phyloP scores from a whole-genome alignment of 2,797 vertebrate genomes.

The Acanthurus leucopareius region DNA sequence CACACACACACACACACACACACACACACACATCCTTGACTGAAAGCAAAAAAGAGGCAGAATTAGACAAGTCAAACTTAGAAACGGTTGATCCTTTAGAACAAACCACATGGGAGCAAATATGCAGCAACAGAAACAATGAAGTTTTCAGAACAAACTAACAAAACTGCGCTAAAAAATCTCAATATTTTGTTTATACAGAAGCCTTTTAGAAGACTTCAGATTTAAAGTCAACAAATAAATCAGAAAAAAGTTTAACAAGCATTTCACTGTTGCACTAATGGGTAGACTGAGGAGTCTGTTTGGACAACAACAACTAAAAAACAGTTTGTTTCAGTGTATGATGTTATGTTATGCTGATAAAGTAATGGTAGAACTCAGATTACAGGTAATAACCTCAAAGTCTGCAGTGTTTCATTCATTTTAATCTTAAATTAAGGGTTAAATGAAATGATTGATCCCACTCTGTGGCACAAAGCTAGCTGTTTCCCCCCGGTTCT shows the following conservation, averaged over 20 bases:
- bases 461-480: not conserved
- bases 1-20: slow-evolving; percentile 10
- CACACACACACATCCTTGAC: slow-evolving; percentile 19
- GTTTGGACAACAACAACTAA: not conserved
- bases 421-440: not conserved
- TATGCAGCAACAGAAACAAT: slow-evolving; percentile 28
- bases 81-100: slow-evolving; percentile 43
- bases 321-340: too few relatives aligned
- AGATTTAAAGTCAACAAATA: not conserved
- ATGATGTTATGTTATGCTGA: too few relatives aligned
- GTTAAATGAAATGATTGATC: not conserved
- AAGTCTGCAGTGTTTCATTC: not conserved
- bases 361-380: too few relatives aligned
- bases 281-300: not conserved
- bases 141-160: slow-evolving; percentile 16
- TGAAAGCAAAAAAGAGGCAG: slow-evolving; percentile 40
- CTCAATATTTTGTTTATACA: not conserved
- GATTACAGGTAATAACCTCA: too few relatives aligned
- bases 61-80: slow-evolving; percentile 48
- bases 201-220: not conserved
- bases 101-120: slow-evolving; percentile 37
- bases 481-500: not conserved
- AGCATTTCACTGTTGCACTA: not conserved
- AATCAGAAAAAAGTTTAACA: not conserved
- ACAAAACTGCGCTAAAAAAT: not conserved